Evolutionary conservation across 2,113 vertebrate genomes (phyloP), one percentile per base, ranked within the genome.

Genomic region (Trogon melanurus): DNA sequence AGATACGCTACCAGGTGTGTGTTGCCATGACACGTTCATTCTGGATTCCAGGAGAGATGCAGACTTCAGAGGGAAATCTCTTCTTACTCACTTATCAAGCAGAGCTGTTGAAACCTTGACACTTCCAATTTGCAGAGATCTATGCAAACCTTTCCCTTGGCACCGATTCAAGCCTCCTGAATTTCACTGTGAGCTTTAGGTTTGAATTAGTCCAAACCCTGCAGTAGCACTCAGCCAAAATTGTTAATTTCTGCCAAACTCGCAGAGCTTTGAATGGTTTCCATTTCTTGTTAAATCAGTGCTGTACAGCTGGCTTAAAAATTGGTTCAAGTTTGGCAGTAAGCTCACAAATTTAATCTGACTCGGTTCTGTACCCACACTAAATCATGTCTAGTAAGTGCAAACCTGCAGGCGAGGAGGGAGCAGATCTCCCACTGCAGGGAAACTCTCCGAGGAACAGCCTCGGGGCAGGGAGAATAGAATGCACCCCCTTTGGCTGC

Each of bases 41-140:
- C 29, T 51, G 47, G 45, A 90, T 96, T 94, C 89, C 88, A 78
- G 50, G 25, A 90, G 67, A 79, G 60, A 79, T 76, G 74, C 25
- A 90, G 78, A 38, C 74, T 96, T 94, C 81, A 85, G 78, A 82
- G 71, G 79, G 85, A 94, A 96, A 89, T 93, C 74, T 93, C 84
- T 62, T 79, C 85, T 94, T 89, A 85, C 81, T 89, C 47, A 41
- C 93, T 94, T 80, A 85, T 88, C 91, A 74, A 75, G 91, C 71
- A 78, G 89, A 91, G 67, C 85, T 88, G 81, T 48, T 96, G 91
- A 95, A 96, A 95, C 90, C 88, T 94, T 94, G 92, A 96, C 89
- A 94, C 88, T 93, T 95, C 79, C 86, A 92, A 80, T 97, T 95
- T 96, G 90, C 88, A 94, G 79, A 94, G 91, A 95, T 91, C 88